Conservation (phyloP, 30 jellyfish, hydroid and myxozoan genomes). For the Cassiopea andromeda region DNA sequence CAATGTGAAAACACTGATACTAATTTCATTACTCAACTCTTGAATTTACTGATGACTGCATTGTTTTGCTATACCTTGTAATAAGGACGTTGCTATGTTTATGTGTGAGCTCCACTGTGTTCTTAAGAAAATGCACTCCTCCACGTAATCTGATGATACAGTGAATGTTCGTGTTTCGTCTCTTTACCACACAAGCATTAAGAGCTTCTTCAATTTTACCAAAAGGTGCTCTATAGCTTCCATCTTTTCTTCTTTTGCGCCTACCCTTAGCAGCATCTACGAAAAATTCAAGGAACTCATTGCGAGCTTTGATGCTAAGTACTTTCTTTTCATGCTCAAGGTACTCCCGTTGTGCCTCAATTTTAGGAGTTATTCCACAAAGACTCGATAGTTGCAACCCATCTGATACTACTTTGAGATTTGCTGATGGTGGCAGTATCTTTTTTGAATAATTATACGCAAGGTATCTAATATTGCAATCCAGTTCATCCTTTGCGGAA, state of each 20-base stretch:
- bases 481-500: slow-evolving; percentile 63
- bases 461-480: slow-evolving; percentile 79
- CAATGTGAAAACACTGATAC: no score
- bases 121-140: slow-evolving; percentile 65
- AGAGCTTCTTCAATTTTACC: slow-evolving; percentile 72
- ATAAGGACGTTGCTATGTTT: slow-evolving; percentile 71
- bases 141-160: slow-evolving; percentile 64
- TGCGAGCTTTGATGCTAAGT: neutral
- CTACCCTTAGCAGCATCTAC: slow-evolving; percentile 60
- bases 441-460: slow-evolving; percentile 83
- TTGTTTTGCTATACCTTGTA: slow-evolving; percentile 16
- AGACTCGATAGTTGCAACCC: slow-evolving; percentile 79
- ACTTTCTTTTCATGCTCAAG: slow-evolving; percentile 37
- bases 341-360: slow-evolving; percentile 17
- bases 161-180: slow-evolving; percentile 17
- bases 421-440: slow-evolving; percentile 63
- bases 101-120: slow-evolving; percentile 30
- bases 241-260: slow-evolving; percentile 26
- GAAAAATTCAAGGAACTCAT: slow-evolving; percentile 38
- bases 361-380: slow-evolving; percentile 64
- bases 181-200: slow-evolving; percentile 61
- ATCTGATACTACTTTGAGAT: slow-evolving; percentile 71
- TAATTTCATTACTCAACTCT: no score
- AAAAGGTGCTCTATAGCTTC: slow-evolving; percentile 74
- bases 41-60: neutral